Conservation (phyloP, 2,888 invertebrate species). For the Disparrhopalites patrizii region DNA sequence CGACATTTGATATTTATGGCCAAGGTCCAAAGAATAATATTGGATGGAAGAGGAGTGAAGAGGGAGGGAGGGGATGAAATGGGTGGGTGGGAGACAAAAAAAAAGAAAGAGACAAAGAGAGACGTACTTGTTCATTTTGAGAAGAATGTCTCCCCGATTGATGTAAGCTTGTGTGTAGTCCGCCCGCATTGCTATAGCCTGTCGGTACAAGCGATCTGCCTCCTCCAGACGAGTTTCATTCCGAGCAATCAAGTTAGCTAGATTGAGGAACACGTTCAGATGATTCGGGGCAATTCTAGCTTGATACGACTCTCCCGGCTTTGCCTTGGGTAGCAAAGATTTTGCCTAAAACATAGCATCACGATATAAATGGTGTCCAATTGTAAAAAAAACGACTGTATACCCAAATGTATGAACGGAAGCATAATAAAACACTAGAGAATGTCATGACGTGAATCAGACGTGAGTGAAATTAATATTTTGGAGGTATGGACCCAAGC, state of each 20-base stretch:
- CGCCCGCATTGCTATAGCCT: slow-evolving; percentile 94
- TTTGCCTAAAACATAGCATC: slow-evolving; percentile 62
- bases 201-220: slow-evolving; percentile 87
- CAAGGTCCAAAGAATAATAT: slow-evolving; percentile 24
- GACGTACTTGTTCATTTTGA: slow-evolving; percentile 72
- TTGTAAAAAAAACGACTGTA: no score
- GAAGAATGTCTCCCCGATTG: slow-evolving; percentile 91
- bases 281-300: slow-evolving; percentile 94
- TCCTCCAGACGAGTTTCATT: slow-evolving; percentile 87
- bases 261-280: slow-evolving; percentile 89
- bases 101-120: no score
- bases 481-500: no score
- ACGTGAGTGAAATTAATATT: no score
- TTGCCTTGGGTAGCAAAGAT: slow-evolving; percentile 80
- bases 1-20: slow-evolving; percentile 25
- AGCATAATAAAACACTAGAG: no score
- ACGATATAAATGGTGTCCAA: slow-evolving; percentile 11
- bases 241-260: slow-evolving; percentile 89
- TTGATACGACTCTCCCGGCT: slow-evolving; percentile 91
- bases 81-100: no score
- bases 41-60: no score
- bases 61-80: no score
- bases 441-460: no score
- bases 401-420: no score
- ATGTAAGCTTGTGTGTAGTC: slow-evolving; percentile 96